These are phyloP conservation scores for Anastrepha ludens DNA, from an alignment of 1,140 invertebrate genomes.

Conservation along the genomic window DNA sequence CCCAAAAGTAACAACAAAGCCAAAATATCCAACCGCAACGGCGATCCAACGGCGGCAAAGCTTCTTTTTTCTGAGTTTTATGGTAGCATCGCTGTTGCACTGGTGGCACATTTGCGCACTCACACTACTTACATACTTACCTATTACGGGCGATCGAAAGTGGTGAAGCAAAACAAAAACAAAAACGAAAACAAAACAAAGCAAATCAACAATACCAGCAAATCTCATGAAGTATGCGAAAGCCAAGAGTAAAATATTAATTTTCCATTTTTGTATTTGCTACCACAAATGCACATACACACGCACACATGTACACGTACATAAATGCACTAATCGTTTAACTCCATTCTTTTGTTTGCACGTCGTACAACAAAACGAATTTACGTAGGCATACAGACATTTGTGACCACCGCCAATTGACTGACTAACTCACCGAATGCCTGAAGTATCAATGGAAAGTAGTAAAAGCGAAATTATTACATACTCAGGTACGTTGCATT, in stretches of 20 bases:
- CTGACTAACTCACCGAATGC: neutral
- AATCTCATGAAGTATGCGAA: neutral
- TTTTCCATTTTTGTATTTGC: neutral
- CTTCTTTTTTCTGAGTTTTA: neutral
- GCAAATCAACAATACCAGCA: neutral
- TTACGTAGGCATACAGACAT: too few relatives aligned
- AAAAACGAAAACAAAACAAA: neutral
- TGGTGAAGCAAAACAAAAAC: slow-evolving; percentile 9
- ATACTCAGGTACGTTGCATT: neutral
- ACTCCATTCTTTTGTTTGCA: slow-evolving; percentile 34
- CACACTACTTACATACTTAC: neutral
- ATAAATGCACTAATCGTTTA: slow-evolving; percentile 1
- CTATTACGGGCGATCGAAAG: neutral
- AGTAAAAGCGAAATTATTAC: neutral
- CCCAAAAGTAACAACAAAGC: neutral
- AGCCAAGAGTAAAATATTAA: neutral
- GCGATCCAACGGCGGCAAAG: neutral
- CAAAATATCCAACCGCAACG: neutral
- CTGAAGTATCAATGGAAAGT: neutral
- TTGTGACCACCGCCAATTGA: neutral
- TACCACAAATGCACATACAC: neutral
- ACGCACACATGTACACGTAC: too few relatives aligned
- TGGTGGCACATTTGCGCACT: neutral
- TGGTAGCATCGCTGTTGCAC: neutral
- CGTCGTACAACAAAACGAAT: neutral